Evolutionary conservation across 2,888 invertebrate species (phyloP).

Genomic region (Andrena bucephala): DNA sequence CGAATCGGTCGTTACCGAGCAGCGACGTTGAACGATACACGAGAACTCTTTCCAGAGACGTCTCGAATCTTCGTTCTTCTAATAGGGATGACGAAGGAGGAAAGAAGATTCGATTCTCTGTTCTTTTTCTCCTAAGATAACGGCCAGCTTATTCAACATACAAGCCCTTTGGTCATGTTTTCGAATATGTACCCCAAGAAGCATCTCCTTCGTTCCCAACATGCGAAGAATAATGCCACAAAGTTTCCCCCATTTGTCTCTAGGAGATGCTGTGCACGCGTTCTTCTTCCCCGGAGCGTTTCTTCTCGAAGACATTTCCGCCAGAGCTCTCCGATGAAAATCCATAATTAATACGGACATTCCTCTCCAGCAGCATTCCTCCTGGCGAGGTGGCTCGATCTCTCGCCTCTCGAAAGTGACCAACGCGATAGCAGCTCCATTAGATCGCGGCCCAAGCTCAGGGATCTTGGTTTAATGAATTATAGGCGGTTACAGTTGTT

Average conservation of each 20-base stretch:
- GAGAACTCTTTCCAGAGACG: background rate
- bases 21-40: background rate
- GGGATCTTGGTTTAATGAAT: constrained; percentile 70
- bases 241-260: background rate
- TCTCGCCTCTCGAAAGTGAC: constrained; percentile 32
- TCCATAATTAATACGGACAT: too few relatives aligned
- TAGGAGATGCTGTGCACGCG: background rate
- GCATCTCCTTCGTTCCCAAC: too few relatives aligned
- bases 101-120: background rate
- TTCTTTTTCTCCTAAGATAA: background rate
- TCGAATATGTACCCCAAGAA: too few relatives aligned
- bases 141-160: too few relatives aligned
- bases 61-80: constrained; percentile 2
- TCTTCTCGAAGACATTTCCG: too few relatives aligned
- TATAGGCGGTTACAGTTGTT: constrained; percentile 66
- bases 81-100: background rate
- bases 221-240: background rate
- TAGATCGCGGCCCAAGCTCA: constrained; percentile 51
- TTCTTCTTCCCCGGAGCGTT: too few relatives aligned
- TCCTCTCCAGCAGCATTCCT: background rate
- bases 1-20: constrained; percentile 40
- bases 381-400: background rate
- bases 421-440: constrained; percentile 62
- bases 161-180: background rate
- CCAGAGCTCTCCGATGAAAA: too few relatives aligned